Conservation (phyloP, 35 echinoderm and acorn worm species). For the Eucidaris tribuloides region DNA sequence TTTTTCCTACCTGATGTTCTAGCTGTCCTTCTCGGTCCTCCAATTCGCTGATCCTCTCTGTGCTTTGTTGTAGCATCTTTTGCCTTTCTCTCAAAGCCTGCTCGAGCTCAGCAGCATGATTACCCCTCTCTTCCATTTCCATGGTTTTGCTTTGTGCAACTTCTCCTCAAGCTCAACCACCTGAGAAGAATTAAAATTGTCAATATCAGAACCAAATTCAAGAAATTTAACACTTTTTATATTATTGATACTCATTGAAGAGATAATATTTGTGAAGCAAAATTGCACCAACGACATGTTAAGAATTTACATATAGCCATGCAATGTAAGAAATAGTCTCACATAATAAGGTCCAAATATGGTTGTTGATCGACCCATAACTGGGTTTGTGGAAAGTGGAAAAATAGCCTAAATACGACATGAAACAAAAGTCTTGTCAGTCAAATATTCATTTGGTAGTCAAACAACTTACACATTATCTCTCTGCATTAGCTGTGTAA, state of each 20-base stretch:
- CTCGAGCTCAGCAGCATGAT: constrained; percentile 53
- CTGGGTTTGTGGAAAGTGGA: too few species aligned
- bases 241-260: background rate
- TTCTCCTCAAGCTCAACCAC: constrained; percentile 71
- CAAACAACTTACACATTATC: too few species aligned
- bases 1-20: constrained; percentile 88
- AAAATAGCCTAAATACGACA: too few species aligned
- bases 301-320: background rate
- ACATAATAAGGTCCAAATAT: too few species aligned
- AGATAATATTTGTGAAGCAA: background rate
- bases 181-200: background rate
- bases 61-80: constrained; percentile 90
- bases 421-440: too few species aligned
- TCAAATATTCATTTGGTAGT: too few species aligned
- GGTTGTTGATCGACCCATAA: too few species aligned
- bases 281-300: background rate
- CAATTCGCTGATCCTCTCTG: constrained; percentile 62
- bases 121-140: constrained; percentile 55
- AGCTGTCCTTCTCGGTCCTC: constrained; percentile 84
- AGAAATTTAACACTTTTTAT: background rate
- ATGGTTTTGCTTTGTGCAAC: constrained; percentile 42
- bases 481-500: too few species aligned
- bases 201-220: background rate
- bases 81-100: constrained; percentile 74
- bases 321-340: background rate